Evolutionary conservation across 2,888 invertebrate genomes (phyloP), one percentile per base, ranked within the genome.

Genomic region (Eupeodes latifasciatus): DNA sequence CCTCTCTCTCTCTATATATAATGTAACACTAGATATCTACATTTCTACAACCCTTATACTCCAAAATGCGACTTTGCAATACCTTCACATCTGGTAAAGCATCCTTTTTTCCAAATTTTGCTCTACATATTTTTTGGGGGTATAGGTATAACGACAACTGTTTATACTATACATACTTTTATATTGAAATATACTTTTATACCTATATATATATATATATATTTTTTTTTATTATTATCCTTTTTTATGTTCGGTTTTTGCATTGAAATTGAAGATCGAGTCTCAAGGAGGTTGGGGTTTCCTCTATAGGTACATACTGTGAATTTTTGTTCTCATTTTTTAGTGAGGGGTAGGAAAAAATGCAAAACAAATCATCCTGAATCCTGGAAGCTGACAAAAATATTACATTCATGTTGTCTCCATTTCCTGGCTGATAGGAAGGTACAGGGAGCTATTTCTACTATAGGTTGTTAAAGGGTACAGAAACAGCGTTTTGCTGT

Each of bases 221-320:
- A 19, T 19, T 19, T 69, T 66, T 66, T 84, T 88, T 88, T 88
- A 81, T 88, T 84, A 78, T 88, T 78, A 87, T 88, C 84, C 84
- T 88, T 88, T 88, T 88, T 88, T 88, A 88, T 88, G 84, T 81
- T 88, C 75, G 84, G 78, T 77, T 88, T 88, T 88, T 88, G 88
- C 88, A 88, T 88, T 85, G 77, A 88, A 88, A 88, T 84, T 88
- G 88, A 88, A 88, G 88, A 81, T 88, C 84, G 84, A 72, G 81
- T 62, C 81, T 62, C 67, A 69, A 80, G 80, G 53, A 44, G 66
- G 51, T 34, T 61, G 66, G 34, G 59, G 59, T 71, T 71, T 16
- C 72, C 1, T 80, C 87, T 87, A 78, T 27, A 64, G 55, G 51
- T 79, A 72, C 2, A 19, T 27, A 7, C 53, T 72, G 34, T 74